phyloP scores from a whole-genome alignment of 2,113 vertebrate species.

The Nicator chloris region DNA sequence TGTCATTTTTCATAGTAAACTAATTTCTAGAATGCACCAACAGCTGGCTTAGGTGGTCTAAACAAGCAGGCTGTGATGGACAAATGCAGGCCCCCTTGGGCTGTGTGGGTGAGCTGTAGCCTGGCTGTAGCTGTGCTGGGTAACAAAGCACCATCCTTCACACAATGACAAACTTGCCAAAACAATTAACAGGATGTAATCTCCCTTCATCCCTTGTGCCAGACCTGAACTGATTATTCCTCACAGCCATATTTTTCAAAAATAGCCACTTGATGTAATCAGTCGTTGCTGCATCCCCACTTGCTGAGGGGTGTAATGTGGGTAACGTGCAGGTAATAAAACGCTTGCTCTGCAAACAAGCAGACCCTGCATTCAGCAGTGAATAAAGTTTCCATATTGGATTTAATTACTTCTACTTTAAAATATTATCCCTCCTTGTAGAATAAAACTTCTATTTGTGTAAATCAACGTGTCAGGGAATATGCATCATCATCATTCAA shows the following conservation, averaged over 20 bases:
- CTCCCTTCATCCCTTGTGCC: neutral
- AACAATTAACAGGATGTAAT: conserved; percentile 7
- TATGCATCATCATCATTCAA: conserved; percentile 39
- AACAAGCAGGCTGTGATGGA: neutral
- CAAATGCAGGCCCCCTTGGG: neutral
- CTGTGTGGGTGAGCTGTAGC: neutral
- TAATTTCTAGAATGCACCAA: neutral
- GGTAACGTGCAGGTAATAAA: neutral
- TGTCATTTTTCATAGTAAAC: neutral
- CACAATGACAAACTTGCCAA: neutral
- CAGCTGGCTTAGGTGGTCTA: neutral
- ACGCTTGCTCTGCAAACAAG: neutral
- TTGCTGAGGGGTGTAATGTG: neutral
- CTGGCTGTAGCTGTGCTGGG: neutral
- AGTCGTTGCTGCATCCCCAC: neutral
- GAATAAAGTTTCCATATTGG: neutral
- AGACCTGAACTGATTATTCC: neutral
- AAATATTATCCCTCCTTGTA: conserved; percentile 26
- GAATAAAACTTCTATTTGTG: conserved; percentile 31
- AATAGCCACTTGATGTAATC: neutral
- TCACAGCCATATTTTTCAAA: conserved; percentile 3
- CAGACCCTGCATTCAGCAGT: neutral
- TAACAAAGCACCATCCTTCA: neutral
- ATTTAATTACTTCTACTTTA: conserved; percentile 44
- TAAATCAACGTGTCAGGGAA: conserved; percentile 4